Conservation (phyloP, 2,888 invertebrate genomes). For the Megastigmus dorsalis region DNA sequence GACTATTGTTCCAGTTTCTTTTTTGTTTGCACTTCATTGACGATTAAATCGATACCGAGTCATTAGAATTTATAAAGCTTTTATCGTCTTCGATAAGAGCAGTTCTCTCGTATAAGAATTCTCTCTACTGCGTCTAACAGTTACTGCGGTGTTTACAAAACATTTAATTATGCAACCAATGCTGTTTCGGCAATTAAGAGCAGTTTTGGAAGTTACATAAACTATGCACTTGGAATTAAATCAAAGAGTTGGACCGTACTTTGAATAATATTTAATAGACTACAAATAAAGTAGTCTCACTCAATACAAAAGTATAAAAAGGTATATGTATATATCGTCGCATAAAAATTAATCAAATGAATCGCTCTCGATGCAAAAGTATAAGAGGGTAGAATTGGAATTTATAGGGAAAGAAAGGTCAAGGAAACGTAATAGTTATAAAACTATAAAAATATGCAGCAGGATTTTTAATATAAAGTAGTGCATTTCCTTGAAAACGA, state of each 20-base stretch:
- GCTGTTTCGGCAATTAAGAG: no score
- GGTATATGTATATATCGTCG: not conserved
- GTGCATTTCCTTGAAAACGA: no score
- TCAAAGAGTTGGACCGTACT: constrained; percentile 15
- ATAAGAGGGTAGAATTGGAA: no score
- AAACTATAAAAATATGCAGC: no score
- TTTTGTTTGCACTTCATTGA: not conserved
- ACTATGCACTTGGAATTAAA: no score
- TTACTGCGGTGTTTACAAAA: not conserved
- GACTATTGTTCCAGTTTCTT: not conserved
- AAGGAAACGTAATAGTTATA: no score
- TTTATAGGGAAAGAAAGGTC: no score
- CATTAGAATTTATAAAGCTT: not conserved
- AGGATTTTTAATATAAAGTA: no score
- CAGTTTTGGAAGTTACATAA: no score
- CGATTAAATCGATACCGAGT: not conserved
- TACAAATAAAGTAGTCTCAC: not conserved
- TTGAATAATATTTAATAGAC: not conserved
- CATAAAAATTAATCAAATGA: not conserved
- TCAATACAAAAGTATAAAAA: not conserved
- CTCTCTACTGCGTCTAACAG: not conserved
- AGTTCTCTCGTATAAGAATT: not conserved
- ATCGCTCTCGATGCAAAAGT: no score
- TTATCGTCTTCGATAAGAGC: not conserved
- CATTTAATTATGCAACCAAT: not conserved